phyloP scores from a whole-genome alignment of 2,888 invertebrate genomes.

The Oxyteleia sp. region DNA sequence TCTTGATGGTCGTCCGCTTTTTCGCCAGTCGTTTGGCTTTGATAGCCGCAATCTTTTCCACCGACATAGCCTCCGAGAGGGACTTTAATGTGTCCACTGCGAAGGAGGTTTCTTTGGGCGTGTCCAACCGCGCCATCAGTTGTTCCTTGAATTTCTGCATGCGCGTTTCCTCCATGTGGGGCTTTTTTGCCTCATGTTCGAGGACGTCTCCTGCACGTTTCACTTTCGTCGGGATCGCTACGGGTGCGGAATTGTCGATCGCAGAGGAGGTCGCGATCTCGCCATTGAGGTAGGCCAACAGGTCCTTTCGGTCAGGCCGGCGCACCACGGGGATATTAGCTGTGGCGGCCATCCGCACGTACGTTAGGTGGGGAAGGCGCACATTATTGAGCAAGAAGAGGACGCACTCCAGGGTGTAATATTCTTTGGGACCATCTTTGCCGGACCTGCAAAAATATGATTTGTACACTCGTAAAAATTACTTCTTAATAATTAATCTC shows the following conservation, averaged over 20 bases:
- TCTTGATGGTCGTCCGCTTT: slow-evolving; percentile 98
- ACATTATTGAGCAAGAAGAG: slow-evolving; percentile 98
- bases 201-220: slow-evolving; percentile 83
- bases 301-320: too few species aligned
- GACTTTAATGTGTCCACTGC: slow-evolving; percentile 98
- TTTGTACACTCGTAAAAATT: too few species aligned
- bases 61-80: slow-evolving; percentile 98
- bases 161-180: slow-evolving; percentile 96
- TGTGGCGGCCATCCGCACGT: slow-evolving; percentile 98
- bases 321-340: slow-evolving; percentile 98
- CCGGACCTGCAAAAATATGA: too few species aligned
- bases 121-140: slow-evolving; percentile 97
- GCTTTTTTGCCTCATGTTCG: slow-evolving; percentile 94
- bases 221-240: too few species aligned
- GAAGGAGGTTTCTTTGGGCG: slow-evolving; percentile 97
- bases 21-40: slow-evolving; percentile 99
- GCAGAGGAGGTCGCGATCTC: too few species aligned
- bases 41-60: slow-evolving; percentile 99
- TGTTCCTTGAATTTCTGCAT: slow-evolving; percentile 97
- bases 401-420: slow-evolving; percentile 98
- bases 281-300: too few species aligned
- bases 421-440: slow-evolving; percentile 98
- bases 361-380: slow-evolving; percentile 96
- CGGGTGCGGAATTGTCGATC: too few species aligned
- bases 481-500: too few species aligned